Conservation (phyloP, 2,888 invertebrate species). For the Scaptomyza flava region DNA sequence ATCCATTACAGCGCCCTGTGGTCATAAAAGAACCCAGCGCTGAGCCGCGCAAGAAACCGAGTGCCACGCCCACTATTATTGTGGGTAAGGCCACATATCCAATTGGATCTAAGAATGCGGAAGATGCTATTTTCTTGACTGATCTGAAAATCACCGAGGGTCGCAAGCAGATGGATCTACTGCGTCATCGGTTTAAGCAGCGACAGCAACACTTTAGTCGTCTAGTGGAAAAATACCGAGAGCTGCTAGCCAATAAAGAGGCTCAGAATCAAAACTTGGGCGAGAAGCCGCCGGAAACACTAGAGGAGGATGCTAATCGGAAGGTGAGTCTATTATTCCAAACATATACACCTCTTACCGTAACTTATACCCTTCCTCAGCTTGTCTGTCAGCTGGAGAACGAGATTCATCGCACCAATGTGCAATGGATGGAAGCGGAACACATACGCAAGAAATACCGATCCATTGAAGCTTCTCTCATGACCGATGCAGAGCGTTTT, state of each 20-base stretch:
- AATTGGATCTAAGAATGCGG: constrained; percentile 85
- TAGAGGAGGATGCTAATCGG: constrained; percentile 87
- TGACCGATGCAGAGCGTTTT: constrained; percentile 90
- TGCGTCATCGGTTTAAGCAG: constrained; percentile 89
- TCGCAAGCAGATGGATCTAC: constrained; percentile 89
- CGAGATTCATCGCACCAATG: constrained; percentile 91
- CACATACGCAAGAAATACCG: constrained; percentile 91
- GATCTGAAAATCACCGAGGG: constrained; percentile 89
- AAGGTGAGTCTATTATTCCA: constrained; percentile 85
- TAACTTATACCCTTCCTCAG: constrained; percentile 78
- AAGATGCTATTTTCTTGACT: constrained; percentile 86
- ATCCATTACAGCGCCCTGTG: constrained; percentile 81
- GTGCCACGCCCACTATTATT: constrained; percentile 75
- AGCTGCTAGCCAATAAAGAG: constrained; percentile 86
- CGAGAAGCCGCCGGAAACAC: constrained; percentile 83
- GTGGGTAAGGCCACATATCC: constrained; percentile 84
- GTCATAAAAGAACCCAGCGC: constrained; percentile 75
- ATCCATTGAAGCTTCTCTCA: constrained; percentile 88
- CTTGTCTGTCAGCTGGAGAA: constrained; percentile 90
- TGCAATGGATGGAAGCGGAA: constrained; percentile 93
- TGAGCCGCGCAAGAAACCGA: constrained; percentile 51
- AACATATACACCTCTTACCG: too few species aligned
- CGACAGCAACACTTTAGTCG: constrained; percentile 86
- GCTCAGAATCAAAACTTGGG: constrained; percentile 83
- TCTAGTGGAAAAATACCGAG: constrained; percentile 87